phyloP scores from a whole-genome alignment of 2,113 vertebrate genomes.

The Pelecanoides urinatrix region DNA sequence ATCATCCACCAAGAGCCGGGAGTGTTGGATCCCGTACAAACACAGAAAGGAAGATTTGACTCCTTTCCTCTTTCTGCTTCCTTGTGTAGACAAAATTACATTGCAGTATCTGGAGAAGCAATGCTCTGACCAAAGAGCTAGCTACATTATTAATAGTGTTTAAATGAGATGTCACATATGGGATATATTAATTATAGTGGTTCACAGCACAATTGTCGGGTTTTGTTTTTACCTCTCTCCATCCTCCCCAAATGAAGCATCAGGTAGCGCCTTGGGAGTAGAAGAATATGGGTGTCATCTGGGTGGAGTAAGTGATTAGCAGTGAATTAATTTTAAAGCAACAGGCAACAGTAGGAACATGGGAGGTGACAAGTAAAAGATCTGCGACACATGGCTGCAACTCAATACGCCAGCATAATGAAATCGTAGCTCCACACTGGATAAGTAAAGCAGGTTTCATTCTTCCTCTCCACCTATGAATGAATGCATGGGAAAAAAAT shows the following conservation, averaged over 20 bases:
- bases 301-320: conserved; percentile 45
- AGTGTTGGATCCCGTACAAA: background rate
- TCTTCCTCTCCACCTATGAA: background rate
- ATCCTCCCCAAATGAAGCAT: background rate
- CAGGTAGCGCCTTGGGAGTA: background rate
- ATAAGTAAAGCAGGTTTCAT: background rate
- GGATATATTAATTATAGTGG: background rate
- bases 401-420: conserved; percentile 18
- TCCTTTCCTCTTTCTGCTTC: background rate
- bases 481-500: background rate
- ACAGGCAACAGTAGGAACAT: background rate
- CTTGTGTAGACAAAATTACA: background rate
- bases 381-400: conserved; percentile 60
- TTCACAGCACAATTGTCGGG: background rate
- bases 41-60: background rate
- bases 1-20: background rate
- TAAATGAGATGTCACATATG: background rate
- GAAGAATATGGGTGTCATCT: background rate
- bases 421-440: conserved; percentile 22
- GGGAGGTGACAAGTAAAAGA: conserved; percentile 53
- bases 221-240: background rate
- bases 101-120: background rate
- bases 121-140: background rate
- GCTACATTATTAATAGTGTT: background rate
- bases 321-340: conserved; percentile 34